Evolutionary conservation across 2,113 vertebrate species (phyloP).

Genomic region (Trogon surrucura): DNA sequence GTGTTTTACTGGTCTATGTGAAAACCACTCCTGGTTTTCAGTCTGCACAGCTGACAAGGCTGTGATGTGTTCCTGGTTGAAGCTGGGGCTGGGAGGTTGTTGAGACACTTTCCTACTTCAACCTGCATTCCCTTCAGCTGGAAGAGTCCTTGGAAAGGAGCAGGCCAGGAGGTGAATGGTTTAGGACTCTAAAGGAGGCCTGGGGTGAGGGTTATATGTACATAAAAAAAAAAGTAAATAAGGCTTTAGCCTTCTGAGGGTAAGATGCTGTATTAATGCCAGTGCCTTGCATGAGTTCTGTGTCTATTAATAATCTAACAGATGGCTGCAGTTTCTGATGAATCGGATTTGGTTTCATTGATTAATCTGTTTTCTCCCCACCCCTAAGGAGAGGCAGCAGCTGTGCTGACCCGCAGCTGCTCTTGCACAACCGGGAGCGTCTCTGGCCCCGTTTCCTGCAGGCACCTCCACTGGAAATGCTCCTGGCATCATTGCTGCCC

Average conservation of each 20-base stretch:
- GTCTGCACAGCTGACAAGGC: neutral
- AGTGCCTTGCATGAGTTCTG: neutral
- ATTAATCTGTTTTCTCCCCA: neutral
- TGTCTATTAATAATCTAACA: constrained; percentile 50
- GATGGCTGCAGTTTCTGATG: constrained; percentile 26
- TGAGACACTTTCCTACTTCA: neutral
- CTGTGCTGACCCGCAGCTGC: neutral
- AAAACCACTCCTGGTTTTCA: neutral
- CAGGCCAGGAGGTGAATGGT: neutral
- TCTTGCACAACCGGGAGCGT: neutral
- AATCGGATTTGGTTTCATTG: neutral
- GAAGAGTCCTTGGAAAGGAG: neutral
- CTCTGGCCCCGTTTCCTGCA: neutral
- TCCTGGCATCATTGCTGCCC: accelerated
- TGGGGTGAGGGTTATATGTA: neutral
- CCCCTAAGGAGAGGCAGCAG: neutral
- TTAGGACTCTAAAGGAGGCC: neutral
- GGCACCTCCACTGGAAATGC: neutral
- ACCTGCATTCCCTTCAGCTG: neutral
- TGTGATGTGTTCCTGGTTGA: neutral
- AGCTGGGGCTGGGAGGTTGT: neutral
- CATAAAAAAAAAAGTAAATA: neutral
- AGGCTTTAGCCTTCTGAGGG: neutral
- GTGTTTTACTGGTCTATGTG: neutral
- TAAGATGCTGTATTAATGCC: neutral